Base-by-base conservation (phyloP, 2,888 invertebrate species). In the Ennomos fuscantarius region DNA sequence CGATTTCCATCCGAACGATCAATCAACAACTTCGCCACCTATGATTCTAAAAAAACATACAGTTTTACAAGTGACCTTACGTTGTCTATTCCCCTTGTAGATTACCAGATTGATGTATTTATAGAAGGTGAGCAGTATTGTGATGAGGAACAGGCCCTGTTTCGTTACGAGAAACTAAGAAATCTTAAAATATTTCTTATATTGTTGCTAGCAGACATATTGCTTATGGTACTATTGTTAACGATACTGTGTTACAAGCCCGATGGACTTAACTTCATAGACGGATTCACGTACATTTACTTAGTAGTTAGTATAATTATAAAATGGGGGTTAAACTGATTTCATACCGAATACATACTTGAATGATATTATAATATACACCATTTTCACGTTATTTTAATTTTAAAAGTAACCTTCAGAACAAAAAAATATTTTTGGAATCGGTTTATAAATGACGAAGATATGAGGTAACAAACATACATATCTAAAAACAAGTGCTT, bases 231-330 rank as follows among this genome's bases (percentile, higher is more conserved):
- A 35, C 1, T 15, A 10, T 43, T 39, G 48, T 42, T 39, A 12
- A 41, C 11, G 42, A 39, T 9, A 69, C 71, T 72, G 56, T n/a
- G n/a, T n/a, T 24, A 24, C 5, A 24, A 24, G 6, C 6, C 24
- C 1, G 24, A 24, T 24, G 24, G 6, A 24, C 24, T 24, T 24
- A 24, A 24, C 3, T 6, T 24, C 5, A 24, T 2, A 24, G 24
- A 24, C n/a, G n/a, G n/a, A n/a, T n/a, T n/a, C n/a, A n/a, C n/a
- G n/a, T n/a, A n/a, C n/a, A n/a, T n/a, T n/a, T n/a, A n/a, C n/a
- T n/a, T n/a, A n/a, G n/a, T n/a, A n/a, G n/a, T n/a, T n/a, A n/a
- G n/a, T n/a, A n/a, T n/a, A n/a, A n/a, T n/a, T n/a, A n/a, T n/a
- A n/a, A n/a, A n/a, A n/a, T n/a, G 3, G 24, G 24, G 24, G 3